Evolutionary conservation across 2,888 invertebrate species (phyloP), one percentile per base, ranked within the genome.

Genomic region (Cephus pygmeus): DNA sequence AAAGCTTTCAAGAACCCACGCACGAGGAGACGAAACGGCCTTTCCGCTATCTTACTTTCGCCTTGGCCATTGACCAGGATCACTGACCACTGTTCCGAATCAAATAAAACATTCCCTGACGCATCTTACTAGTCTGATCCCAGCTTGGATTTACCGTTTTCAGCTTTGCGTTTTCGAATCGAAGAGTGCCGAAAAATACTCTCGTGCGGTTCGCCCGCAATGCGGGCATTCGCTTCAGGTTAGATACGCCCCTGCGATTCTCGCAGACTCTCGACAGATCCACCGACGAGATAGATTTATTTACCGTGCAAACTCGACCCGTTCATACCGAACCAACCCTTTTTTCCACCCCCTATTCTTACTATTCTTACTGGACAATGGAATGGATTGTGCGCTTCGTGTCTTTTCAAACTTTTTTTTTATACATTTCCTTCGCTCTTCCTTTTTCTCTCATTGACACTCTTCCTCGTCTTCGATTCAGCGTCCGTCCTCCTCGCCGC

Each of bases 261-360:
- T 76, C 74, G 75, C 74, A 81, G 74, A 79, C 76, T 80, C 75
- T 40, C 23, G 56, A 56, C 56, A 56, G 56, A 56, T 23, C 75
- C 56, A 40, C 36, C 79, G 79, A 82, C 76, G 82, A 82, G 77
- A 75, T 75, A 76, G 69, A 82, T 82, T 82, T 82, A 82, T 82
- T 82, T 82, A 79, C 79, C 77, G 36, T 76, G 74, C 77, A 30
- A 33, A 30, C 73, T 34, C 15, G 30, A 12, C 34, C 33, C 1
- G 68, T 69, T n/a, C 23, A 56, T 56, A 23, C 56, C 56, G 23
- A 23, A 56, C 56, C 23, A 56, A 56, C 9, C 56, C 56, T 56
- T 56, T 1, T 56, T 6, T 23, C 56, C 9, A 9, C 2, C 40
- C 40, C 6, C 2, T 35, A 12, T 35, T 12, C 35, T 12, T 35